A percentile compares a stretch with the other conserved stretches of the same genome.
Evolutionary conservation across 2,113 vertebrate genomes (phyloP).

Genomic region (Campylorhamphus procurvoides): DNA sequence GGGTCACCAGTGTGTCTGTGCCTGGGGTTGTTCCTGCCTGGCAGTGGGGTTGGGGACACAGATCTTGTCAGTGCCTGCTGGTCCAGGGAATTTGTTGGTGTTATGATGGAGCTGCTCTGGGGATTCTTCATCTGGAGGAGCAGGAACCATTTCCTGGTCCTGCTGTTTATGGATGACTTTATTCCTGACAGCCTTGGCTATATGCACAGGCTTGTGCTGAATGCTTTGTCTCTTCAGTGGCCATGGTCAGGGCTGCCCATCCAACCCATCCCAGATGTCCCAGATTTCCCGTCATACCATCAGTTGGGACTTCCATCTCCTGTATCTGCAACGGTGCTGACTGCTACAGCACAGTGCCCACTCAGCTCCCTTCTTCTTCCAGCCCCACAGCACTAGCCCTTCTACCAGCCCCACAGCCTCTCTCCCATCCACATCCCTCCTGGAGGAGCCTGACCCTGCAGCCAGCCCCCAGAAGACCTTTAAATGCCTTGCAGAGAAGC

Average conservation of each 20-base stretch:
- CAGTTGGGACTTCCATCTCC: not conserved
- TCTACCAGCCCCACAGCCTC: not conserved
- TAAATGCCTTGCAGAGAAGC: not conserved
- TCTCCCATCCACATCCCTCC: not conserved
- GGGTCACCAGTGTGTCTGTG: too few relatives aligned
- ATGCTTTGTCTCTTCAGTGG: not conserved
- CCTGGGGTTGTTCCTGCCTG: too few relatives aligned
- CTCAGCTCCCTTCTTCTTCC: not conserved
- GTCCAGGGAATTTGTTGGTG: too few relatives aligned
- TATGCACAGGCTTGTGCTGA: fast-evolving
- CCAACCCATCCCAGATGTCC: fast-evolving
- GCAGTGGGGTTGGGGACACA: too few relatives aligned
- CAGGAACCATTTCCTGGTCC: too few relatives aligned
- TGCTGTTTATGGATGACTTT: too few relatives aligned
- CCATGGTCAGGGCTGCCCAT: not conserved
- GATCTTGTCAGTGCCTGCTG: too few relatives aligned
- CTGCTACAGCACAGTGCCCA: fast-evolving
- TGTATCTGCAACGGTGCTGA: not conserved
- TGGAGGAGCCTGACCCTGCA: not conserved
- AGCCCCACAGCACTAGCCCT: not conserved
- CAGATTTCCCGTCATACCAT: not conserved
- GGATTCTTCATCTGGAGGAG: too few relatives aligned
- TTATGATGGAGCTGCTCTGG: too few relatives aligned
- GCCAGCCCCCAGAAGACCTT: too few relatives aligned
- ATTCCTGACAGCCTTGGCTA: not conserved